These are phyloP conservation scores for Spinus pinus DNA, from an alignment of 2,797 vertebrate genomes.

Conservation along the genomic window DNA sequence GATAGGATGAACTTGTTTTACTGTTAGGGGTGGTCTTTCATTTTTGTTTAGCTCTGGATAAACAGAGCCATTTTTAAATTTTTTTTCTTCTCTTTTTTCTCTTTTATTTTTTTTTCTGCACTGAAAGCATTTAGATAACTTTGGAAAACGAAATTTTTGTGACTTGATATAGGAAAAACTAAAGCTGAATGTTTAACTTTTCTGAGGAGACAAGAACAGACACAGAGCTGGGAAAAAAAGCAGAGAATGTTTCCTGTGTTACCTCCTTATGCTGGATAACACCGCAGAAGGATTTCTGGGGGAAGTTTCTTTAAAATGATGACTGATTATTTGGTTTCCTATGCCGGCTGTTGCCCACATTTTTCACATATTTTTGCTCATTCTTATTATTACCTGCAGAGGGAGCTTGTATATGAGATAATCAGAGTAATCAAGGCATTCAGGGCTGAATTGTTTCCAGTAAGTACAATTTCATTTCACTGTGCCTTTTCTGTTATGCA, in stretches of 20 bases:
- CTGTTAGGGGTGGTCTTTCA: slow-evolving; percentile 46
- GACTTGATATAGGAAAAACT: not conserved
- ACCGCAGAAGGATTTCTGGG: not conserved
- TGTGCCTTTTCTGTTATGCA: not conserved
- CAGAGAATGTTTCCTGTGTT: not conserved
- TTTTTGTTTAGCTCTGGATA: slow-evolving; percentile 29
- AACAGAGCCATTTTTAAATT: not conserved
- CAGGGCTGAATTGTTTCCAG: slow-evolving; percentile 46
- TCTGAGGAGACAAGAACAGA: not conserved
- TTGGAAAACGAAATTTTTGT: not conserved
- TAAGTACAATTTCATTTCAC: slow-evolving; percentile 49
- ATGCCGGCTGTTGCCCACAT: not conserved
- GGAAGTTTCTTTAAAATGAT: slow-evolving; percentile 10
- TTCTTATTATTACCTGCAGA: slow-evolving; percentile 79
- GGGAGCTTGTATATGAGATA: slow-evolving; percentile 78
- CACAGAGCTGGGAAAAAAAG: not conserved
- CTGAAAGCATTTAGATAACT: slow-evolving; percentile 20
- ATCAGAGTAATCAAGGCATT: slow-evolving; percentile 71
- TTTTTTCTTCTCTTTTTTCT: fast-evolving
- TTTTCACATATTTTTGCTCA: slow-evolving; percentile 69
- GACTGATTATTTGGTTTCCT: slow-evolving; percentile 22
- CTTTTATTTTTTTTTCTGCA: not conserved
- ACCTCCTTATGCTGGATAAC: slow-evolving; percentile 13
- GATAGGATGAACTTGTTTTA: not conserved
- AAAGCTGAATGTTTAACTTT: not conserved